These are phyloP conservation scores for Aspidoscelis tigris DNA, from an alignment of 2,113 vertebrate species.

Conservation along the genomic window DNA sequence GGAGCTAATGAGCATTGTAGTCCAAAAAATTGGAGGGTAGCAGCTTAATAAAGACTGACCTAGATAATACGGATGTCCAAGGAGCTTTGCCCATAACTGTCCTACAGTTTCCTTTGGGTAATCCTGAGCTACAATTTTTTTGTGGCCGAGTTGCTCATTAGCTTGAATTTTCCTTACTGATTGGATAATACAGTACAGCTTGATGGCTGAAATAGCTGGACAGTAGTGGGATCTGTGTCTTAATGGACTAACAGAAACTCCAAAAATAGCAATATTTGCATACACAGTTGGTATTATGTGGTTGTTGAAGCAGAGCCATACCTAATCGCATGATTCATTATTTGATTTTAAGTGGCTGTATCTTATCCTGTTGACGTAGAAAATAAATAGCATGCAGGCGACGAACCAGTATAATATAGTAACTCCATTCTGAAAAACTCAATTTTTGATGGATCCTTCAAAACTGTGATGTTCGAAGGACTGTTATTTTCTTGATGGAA, in stretches of 20 bases:
- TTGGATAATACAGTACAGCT: not conserved
- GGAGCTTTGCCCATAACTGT: not conserved
- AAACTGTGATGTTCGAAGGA: too few relatives aligned
- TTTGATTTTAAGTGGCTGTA: not conserved
- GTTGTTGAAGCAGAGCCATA: not conserved
- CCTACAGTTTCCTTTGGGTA: not conserved
- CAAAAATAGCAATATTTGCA: not conserved
- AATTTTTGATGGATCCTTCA: not conserved
- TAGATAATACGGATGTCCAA: too few relatives aligned
- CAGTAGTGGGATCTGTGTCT: not conserved
- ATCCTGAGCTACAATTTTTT: not conserved
- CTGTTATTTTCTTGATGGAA: too few relatives aligned
- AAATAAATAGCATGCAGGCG: too few relatives aligned
- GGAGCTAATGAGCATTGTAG: too few relatives aligned
- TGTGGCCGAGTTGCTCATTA: not conserved
- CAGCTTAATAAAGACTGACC: too few relatives aligned
- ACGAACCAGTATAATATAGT: too few relatives aligned
- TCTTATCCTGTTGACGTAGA: too few relatives aligned
- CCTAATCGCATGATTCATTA: not conserved
- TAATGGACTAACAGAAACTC: not conserved
- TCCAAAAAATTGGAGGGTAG: too few relatives aligned
- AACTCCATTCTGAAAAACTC: too few relatives aligned
- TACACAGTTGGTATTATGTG: not conserved
- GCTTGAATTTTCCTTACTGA: not conserved
- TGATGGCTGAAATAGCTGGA: not conserved